phyloP scores from a whole-genome alignment of 2,888 invertebrate genomes.

The Ferrisia virgata region DNA sequence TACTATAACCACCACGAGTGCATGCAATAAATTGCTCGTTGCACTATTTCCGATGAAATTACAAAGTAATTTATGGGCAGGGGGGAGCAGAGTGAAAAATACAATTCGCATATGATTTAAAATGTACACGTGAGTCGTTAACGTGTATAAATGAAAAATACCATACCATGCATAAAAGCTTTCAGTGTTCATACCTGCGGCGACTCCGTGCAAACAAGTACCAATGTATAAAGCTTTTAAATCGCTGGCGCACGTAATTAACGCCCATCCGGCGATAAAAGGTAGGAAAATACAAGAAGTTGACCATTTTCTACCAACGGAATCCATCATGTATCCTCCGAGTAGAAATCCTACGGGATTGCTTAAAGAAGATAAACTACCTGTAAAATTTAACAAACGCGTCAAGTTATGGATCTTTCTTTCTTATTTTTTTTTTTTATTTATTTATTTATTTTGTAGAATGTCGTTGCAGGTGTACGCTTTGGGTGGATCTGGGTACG shows the following conservation, averaged over 20 bases:
- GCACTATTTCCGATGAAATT: neutral
- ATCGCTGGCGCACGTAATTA: neutral
- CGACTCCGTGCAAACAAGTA: constrained; percentile 20
- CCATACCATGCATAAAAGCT: neutral
- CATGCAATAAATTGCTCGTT: neutral
- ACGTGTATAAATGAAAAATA: neutral
- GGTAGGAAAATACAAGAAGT: constrained; percentile 8
- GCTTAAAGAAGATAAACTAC: constrained; percentile 41
- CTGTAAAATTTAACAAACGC: constrained; percentile 34
- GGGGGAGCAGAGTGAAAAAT: neutral
- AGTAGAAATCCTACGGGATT: constrained; percentile 41
- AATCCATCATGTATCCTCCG: constrained; percentile 43
- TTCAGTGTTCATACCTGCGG: constrained; percentile 11
- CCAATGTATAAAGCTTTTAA: constrained; percentile 22
- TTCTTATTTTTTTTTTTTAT: neutral
- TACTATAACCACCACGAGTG: neutral
- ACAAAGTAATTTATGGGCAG: neutral
- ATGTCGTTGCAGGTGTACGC: neutral
- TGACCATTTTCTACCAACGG: constrained; percentile 43
- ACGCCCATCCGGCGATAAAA: constrained; percentile 37
- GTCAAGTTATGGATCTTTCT: constrained; percentile 18
- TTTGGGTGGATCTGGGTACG: too few species aligned
- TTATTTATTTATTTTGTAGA: neutral
- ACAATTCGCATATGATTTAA: neutral
- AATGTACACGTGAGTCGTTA: neutral